These are phyloP conservation scores for Nomada hirtipes DNA, from an alignment of 2,888 invertebrate genomes.

Conservation along the genomic window DNA sequence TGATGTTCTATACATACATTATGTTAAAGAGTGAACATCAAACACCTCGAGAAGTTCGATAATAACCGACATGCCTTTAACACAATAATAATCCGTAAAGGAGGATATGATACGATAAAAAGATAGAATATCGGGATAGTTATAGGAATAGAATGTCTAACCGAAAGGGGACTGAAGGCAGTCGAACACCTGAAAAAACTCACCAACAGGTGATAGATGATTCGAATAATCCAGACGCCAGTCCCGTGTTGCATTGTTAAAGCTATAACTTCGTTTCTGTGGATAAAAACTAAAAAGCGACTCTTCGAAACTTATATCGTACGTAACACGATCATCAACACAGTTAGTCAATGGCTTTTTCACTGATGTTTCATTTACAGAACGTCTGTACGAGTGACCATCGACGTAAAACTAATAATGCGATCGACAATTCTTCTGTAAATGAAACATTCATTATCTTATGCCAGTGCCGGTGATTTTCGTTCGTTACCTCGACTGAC, in stretches of 20 bases:
- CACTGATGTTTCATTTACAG: slow-evolving; percentile 63
- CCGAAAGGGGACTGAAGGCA: slow-evolving; percentile 55
- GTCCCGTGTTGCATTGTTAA: slow-evolving; percentile 67
- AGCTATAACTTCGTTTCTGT: slow-evolving; percentile 61
- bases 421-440: slow-evolving; percentile 38
- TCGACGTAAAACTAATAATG: slow-evolving; percentile 23
- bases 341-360: slow-evolving; percentile 67
- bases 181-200: slow-evolving; percentile 70
- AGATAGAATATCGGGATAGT: slow-evolving; percentile 23
- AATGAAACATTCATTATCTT: slow-evolving; percentile 63
- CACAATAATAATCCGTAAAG: slow-evolving; percentile 51
- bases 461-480: slow-evolving; percentile 72
- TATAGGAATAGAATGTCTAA: slow-evolving; percentile 41
- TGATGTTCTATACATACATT: slow-evolving; percentile 19
- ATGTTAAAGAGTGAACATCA: slow-evolving; percentile 68
- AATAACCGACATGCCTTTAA: slow-evolving; percentile 70
- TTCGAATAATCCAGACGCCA: slow-evolving; percentile 67
- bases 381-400: slow-evolving; percentile 16
- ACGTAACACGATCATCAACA: slow-evolving; percentile 66
- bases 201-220: slow-evolving; percentile 64
- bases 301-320: slow-evolving; percentile 59
- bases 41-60: slow-evolving; percentile 59
- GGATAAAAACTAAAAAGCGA: slow-evolving; percentile 70
- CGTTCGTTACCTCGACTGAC: slow-evolving; percentile 42
- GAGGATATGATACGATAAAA: slow-evolving; percentile 18